phyloP scores from a whole-genome alignment of 2,797 vertebrate genomes.

The Cheirogaleus major region DNA sequence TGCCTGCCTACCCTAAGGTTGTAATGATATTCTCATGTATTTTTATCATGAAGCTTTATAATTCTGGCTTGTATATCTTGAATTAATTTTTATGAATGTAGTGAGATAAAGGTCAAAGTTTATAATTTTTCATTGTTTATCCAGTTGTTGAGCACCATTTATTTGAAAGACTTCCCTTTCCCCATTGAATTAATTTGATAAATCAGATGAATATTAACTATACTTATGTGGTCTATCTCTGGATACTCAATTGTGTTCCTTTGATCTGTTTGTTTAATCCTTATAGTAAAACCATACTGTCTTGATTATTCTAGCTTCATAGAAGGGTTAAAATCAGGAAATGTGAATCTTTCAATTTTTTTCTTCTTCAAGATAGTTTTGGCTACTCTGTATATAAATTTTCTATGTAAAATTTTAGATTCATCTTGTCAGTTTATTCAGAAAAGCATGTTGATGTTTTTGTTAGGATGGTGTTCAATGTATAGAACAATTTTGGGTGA shows the following conservation, averaged over 20 bases:
- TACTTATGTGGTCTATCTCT: neutral
- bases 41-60: neutral
- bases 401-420: neutral
- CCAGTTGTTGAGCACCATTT: neutral
- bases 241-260: neutral
- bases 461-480: neutral
- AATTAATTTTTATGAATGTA: neutral
- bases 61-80: neutral
- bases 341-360: neutral
- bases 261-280: neutral
- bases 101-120: neutral
- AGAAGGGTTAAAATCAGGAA: neutral
- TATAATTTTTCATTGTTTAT: neutral
- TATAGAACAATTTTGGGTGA: neutral
- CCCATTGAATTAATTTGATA: neutral
- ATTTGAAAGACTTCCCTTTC: neutral
- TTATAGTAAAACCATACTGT: neutral
- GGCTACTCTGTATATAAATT: neutral
- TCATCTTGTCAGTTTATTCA: neutral
- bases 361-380: neutral
- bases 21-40: neutral
- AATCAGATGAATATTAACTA: neutral
- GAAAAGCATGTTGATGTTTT: neutral
- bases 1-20: neutral
- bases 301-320: neutral